Evolutionary conservation across 1,140 invertebrate genomes (phyloP).

Genomic region (Drosophila kanapiae): DNA sequence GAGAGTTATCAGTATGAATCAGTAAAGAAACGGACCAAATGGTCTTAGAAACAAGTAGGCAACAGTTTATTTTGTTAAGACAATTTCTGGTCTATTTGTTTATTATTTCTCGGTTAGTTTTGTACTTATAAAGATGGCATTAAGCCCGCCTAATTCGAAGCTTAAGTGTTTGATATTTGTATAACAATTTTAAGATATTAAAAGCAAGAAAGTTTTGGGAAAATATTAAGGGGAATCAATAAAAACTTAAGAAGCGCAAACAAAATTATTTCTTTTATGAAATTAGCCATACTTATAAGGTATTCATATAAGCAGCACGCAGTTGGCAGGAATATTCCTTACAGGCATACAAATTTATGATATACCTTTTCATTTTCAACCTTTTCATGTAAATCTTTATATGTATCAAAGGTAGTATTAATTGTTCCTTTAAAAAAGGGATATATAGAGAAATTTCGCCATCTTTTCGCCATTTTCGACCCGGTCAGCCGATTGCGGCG

Average conservation of each 20-base stretch:
- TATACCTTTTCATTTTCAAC: accelerated
- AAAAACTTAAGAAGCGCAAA: background rate
- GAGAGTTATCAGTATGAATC: background rate
- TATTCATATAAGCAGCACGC: background rate
- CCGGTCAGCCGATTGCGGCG: background rate
- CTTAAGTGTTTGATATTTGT: background rate
- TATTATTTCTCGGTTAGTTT: background rate
- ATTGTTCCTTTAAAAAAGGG: too few relatives aligned
- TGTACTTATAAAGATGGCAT: background rate
- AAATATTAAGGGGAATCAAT: background rate
- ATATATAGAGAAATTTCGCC: too few relatives aligned
- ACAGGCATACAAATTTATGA: too few relatives aligned
- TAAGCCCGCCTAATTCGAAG: background rate
- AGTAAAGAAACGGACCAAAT: background rate
- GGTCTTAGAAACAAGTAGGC: background rate
- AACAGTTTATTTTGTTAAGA: background rate
- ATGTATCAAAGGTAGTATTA: background rate
- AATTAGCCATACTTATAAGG: background rate
- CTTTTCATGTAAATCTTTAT: too few relatives aligned
- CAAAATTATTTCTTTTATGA: background rate
- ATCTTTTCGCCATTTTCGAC: too few relatives aligned
- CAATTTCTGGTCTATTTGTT: background rate
- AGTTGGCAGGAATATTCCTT: background rate
- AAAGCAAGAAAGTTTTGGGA: background rate
- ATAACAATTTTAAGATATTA: background rate